phyloP scores from a whole-genome alignment of 2,113 vertebrate species.

The human (Homo sapiens) region DNA sequence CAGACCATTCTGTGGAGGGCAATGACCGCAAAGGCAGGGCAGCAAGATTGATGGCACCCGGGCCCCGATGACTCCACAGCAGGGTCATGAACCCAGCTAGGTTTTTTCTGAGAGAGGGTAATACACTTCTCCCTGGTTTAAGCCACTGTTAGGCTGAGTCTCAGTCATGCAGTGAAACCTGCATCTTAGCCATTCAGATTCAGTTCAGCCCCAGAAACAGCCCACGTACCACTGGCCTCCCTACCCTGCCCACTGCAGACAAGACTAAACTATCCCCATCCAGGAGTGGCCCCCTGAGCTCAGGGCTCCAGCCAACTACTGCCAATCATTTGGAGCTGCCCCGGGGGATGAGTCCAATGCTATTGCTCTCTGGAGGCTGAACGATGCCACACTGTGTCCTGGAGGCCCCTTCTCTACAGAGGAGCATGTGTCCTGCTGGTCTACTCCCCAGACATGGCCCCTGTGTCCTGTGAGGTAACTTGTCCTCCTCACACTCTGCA shows the following conservation, averaged over 20 bases:
- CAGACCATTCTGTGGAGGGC: fast-evolving
- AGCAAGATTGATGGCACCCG: fast-evolving
- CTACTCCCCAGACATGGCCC: too few species aligned
- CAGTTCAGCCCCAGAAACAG: background rate
- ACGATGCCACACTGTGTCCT: background rate
- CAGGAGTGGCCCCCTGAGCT: background rate
- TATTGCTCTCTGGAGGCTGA: background rate
- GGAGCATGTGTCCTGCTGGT: background rate
- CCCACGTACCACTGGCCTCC: background rate
- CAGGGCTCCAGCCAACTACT: background rate
- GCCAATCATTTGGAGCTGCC: background rate
- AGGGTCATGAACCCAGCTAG: background rate
- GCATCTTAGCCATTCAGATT: background rate
- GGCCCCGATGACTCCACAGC: background rate
- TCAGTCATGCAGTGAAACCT: background rate
- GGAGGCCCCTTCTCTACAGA: background rate
- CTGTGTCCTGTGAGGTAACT: background rate
- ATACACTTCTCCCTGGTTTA: background rate
- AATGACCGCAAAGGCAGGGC: fast-evolving
- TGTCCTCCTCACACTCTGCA: background rate
- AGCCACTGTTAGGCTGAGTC: background rate
- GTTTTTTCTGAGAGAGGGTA: background rate
- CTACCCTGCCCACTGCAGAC: background rate
- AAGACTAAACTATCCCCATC: background rate
- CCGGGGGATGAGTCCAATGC: too few species aligned